Base-by-base conservation (phyloP, 2,797 vertebrate genomes). In the Austrolebias charrua region DNA sequence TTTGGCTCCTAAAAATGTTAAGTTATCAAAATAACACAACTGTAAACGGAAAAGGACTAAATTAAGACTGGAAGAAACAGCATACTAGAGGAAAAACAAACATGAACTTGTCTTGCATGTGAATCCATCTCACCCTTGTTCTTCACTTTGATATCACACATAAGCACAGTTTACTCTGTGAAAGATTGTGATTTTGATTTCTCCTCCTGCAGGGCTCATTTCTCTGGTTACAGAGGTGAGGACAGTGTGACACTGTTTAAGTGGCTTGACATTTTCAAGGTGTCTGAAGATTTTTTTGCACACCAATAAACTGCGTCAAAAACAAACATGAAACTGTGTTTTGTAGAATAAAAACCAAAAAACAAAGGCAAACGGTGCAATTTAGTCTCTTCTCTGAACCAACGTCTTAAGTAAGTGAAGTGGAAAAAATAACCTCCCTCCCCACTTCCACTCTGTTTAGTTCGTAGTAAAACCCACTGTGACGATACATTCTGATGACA, bases 191-290 rank as follows among this genome's bases (percentile, higher is more conserved):
- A 76, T 75, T 83, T 80, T 76, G 80, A 76, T 79, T 76, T 75
- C 71, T 83, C 63, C 70, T 87, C 83, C 76, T 73, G 75, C 79
- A 75, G 72, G 78, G 76, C 80, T 56, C 66, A 84, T 89, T 90
- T 80, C 85, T 87, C 81, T 80, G 88, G 86, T 81, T 86, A 90
- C 90, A 52, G 76, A 76, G 72, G 75, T 72, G 38, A 59, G 80
- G 74, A 66, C 76, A 76, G 71, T 59, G 73, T 65, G 69, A 80
- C 80, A 77, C 75, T 82, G 80, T 83, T 87, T 50, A 70, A 79
- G 75, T 71, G 75, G 76, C 67, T 81, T 85, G 85, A 86, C 80
- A 90, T 88, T 89, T 89, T 67, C 83, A 86, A 84, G 80, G 73
- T 63, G 61, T 70, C 24, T 24, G 24, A 24, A 24, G 24, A 24